Base-by-base conservation (phyloP, 2,888 invertebrate species). In the Trissolcus japonicus region DNA sequence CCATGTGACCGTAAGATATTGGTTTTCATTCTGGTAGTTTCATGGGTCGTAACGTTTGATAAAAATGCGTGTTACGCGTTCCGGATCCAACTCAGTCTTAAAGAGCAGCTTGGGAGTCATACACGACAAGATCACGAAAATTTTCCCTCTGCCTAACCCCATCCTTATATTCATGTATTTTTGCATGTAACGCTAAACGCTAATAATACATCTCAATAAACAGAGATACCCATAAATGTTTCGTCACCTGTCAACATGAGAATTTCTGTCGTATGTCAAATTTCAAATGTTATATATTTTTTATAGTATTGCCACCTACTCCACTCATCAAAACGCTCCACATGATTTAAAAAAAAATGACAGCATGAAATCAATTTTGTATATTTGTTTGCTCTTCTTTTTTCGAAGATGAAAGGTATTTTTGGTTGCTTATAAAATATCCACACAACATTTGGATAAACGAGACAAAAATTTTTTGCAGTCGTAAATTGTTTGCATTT, bases 31-130 rank as follows among this genome's bases (percentile, higher is more conserved):
- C 86, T 83, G 85, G 85, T 86, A 87, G 86, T 88, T 89, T 85
- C 85, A 83, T 81, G 81, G 86, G 86, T 88, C 89, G 87, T 89
- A 89, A 89, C 88, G 87, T 88, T 89, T 88, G 88, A 89, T 89
- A 88, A 89, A 89, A 89, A 89, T 88, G 89, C 88, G 88, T 87
- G 88, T 88, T 87, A 87, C 87, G 88, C 88, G 86, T 83, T 86
- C 84, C 84, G 82, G 83, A 84, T 83, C 86, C 84, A 82, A 78
- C 84, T 82, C 82, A 81, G 82, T 80, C 83, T 82, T 81, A 87
- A 89, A 87, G 84, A 85, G 82, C 86, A 84, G 81, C 89, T 78
- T 79, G 89, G 88, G 89, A 89, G 83, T 85, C 87, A 84, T 89
- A 86, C 82, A 80, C 82, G 83, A 86, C 82, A 80, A 88, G 88